Evolutionary conservation across 2,888 invertebrate genomes (phyloP), one percentile per base, ranked within the genome.

Genomic region (Xestia c-nigrum): DNA sequence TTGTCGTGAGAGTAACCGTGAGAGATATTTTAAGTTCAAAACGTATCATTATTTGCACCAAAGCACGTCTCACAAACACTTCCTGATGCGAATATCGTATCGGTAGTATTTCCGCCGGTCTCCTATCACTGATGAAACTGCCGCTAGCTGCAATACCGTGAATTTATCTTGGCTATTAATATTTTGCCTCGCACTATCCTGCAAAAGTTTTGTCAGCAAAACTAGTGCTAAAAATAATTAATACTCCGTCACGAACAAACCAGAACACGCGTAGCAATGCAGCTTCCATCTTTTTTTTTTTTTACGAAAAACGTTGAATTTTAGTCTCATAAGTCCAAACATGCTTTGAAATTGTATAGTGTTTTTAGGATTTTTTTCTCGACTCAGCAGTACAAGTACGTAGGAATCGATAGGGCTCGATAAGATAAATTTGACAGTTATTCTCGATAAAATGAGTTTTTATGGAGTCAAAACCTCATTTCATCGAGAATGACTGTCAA

Each of bases 71-170:
- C 16, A 31, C 24, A 19, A 47, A 40, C 46, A 80, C 46, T 63
- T 78, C 63, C 76, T 81, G 64, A 64, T 16, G 81, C 55, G 55
- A 81, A 78, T 78, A 16, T 31, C 16, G 9, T 50, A 81, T 47
- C 40, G 7, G 12, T 31, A 47, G 55, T 16, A 81, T 64, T 43
- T 78, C 75, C 81, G 63, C 81, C 63, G 67, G 76, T 50, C n/a
- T 43, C 31, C 12, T 50, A 50, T 50, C 50, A 31, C 31, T 31
- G 74, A 63, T n/a, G n/a, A 9, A 6, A 50, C 50, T 75, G 19
- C 14, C 38, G 31, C 43, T 43, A 10, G 24, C 43, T 52, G 73
- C 21, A 64, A n/a, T n/a, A 7, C 31, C 31, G 16, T 59, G 31
- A 31, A 31, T 59, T 31, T 31, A 31, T 59, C 31, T 31, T 59